Base-by-base conservation (phyloP, 2,797 vertebrate genomes). In the Leptoclinus maculatus region DNA sequence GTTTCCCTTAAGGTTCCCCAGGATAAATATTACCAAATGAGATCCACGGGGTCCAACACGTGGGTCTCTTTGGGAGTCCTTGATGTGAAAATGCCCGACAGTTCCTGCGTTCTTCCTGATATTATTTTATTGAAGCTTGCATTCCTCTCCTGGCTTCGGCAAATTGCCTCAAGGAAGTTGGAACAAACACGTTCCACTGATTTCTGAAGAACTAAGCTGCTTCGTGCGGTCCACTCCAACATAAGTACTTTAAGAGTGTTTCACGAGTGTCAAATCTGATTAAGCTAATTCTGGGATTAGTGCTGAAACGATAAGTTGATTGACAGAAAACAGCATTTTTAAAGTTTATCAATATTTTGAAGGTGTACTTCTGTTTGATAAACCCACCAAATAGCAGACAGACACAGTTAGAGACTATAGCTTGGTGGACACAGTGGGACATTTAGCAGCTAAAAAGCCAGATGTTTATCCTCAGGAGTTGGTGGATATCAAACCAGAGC, bases 11-110 rank as follows among this genome's bases (percentile, higher is more conserved):
- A 41, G 68, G 66, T 71, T 83, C 47, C 36, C n/a, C 7, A 10
- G 60, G 58, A 80, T 57, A 74, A 71, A 82, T 45, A 43, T 67
- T 54, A 57, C 66, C 41, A 72, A 74, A 82, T 57, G 58, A 74
- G 62, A 59, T 56, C 76, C 59, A n/a, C 17, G 23, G 77, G 74
- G 80, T 76, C 53, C 1, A 32, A 45, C n/a, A 8, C 16, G 4
- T 1, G 56, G 19, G 45, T 41, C 32, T 66, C 71, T 9, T 6
- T 43, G 64, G 56, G 66, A 81, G 66, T 29, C 43, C 32, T n/a
- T 29, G 67, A 72, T 68, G 65, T 58, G 66, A 70, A 68, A 70
- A 66, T 1, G 57, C 54, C 60, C 2, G 0, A 51, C 49, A 47
- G 59, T 25, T 66, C 17, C 47, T n/a, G 57, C 27, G 19, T 70